Base-by-base conservation (phyloP, 1,140 invertebrate genomes). In the Drosophila grimshawi region DNA sequence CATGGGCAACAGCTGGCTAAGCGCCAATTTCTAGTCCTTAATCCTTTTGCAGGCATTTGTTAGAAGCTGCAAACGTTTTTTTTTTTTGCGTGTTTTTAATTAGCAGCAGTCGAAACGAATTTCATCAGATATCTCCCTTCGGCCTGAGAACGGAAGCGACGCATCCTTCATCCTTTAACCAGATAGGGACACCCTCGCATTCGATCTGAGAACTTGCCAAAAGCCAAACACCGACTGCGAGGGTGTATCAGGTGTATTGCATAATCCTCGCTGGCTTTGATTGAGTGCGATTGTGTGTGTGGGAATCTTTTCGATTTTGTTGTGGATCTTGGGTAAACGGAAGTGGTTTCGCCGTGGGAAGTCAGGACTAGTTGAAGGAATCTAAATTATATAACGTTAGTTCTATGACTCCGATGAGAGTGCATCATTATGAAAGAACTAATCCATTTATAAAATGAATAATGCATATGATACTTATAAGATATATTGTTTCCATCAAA, bases 91-190 rank as follows among this genome's bases (percentile, higher is more conserved):
- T 49, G 4, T 52, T 35, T 30, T 45, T 63, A 70, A 75, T 75
- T 70, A 59, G 66, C 66, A 75, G 43, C 59, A 57, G 55, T 55
- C 48, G 35, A 69, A 69, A 32, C 39, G 29, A 33, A 41, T 53
- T 49, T 60, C 67, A 66, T 71, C 68, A 29, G 55, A 72, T 32
- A 52, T 65, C 62, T 59, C 57, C 48, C 30, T 35, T 32, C 8
- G 62, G 4, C 45, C 60, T 71, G 60, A 46, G 73, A 76, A 65
- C 73, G 73, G 73, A 76, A 71, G 60, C 45, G 32, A 60, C n/a
- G 59, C 43, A 74, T 74, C 71, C 57, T 55, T 51, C 37, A 74
- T 74, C 71, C 57, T 55, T 51, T 27, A 39, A 63, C 10, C 27
- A 5, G 33, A 3, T 4, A 11, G 6, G 7, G 11, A 52, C 70